A percentile compares a stretch with the other conserved stretches of the same genome.
Evolutionary conservation across 2,888 invertebrate species (phyloP).

Genomic region (Parnassius orleans): DNA sequence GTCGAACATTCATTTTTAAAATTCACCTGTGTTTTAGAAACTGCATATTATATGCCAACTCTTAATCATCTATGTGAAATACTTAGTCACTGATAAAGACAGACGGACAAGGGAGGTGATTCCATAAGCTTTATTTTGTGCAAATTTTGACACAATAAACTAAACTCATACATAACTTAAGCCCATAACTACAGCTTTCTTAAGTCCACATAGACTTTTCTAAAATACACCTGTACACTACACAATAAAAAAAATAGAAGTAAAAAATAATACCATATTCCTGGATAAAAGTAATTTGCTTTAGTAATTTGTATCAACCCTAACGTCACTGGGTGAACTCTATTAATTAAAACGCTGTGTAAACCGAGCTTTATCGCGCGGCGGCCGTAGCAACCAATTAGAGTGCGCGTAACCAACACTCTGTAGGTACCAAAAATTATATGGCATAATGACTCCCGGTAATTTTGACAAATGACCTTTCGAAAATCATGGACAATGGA

Average conservation of each 20-base stretch:
- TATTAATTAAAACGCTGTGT: constrained; percentile 79
- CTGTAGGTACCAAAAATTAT: constrained; percentile 78
- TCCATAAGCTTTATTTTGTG: too few species aligned
- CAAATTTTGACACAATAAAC: too few species aligned
- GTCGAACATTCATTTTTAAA: too few species aligned
- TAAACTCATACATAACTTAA: too few species aligned
- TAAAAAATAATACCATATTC: background rate
- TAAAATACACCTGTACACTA: background rate
- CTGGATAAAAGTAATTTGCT: constrained; percentile 2
- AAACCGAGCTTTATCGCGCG: constrained; percentile 75
- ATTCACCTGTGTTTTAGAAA: too few species aligned
- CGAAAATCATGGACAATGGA: constrained; percentile 55
- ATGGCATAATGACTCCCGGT: constrained; percentile 73
- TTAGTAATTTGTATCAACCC: constrained; percentile 40
- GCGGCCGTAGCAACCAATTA: constrained; percentile 67
- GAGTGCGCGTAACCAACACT: constrained; percentile 48
- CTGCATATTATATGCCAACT: too few species aligned
- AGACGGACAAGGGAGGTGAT: too few species aligned
- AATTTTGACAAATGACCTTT: constrained; percentile 74
- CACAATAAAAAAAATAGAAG: background rate
- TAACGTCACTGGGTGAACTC: constrained; percentile 61
- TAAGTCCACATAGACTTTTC: background rate
- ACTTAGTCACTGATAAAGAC: too few species aligned
- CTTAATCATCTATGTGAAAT: too few species aligned
- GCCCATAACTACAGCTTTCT: too few species aligned